Base-by-base conservation (phyloP, 2,113 vertebrate genomes). In the Melospiza melodia region DNA sequence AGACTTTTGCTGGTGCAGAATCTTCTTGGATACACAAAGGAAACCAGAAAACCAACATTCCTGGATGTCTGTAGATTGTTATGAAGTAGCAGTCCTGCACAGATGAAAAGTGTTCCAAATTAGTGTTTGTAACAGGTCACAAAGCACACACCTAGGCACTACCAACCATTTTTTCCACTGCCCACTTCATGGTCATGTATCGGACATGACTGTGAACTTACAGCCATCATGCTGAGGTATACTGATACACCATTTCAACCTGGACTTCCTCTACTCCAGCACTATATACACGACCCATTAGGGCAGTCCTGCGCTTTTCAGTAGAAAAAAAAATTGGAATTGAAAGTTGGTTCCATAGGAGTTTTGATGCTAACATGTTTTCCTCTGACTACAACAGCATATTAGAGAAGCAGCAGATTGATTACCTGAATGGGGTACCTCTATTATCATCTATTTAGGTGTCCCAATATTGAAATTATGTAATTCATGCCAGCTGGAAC, bases 191-290 rank as follows among this genome's bases (percentile, higher is more conserved):
- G 25, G 54, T 51, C 49, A 75, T 9, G 46, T 28, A 49, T 14
- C 31, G 55, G 22, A 62, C 33, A 10, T 5, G 12, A 41, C 57
- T 72, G 35, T 65, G 73, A 69, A 55, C 33, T 46, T 44, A n/a
- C 6, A 68, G 31, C 41, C 18, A 57, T 49, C 39, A 33, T 22
- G 37, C 21, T 0, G 0, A 57, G 25, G 17, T 37, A 8, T 52
- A 71, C 17, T 13, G 13, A 84, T 63, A 54, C 30, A 63, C 23
- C 30, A 5, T 35, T 75, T 78, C 48, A 65, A n/a, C 11, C n/a
- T 52, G 10, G 3, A 76, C 83, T 80, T 88, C 15, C 23, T 59
- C 37, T 37, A 73, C 41, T 61, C 17, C 39, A 28, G 6, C 43
- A 41, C n/a, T n/a, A 68, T 49, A 41, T 25, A 71, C 4, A 54